Evolutionary conservation across 1,140 invertebrate species (phyloP), one percentile per base, ranked within the genome.

Genomic region (Paraescarpia echinospica): DNA sequence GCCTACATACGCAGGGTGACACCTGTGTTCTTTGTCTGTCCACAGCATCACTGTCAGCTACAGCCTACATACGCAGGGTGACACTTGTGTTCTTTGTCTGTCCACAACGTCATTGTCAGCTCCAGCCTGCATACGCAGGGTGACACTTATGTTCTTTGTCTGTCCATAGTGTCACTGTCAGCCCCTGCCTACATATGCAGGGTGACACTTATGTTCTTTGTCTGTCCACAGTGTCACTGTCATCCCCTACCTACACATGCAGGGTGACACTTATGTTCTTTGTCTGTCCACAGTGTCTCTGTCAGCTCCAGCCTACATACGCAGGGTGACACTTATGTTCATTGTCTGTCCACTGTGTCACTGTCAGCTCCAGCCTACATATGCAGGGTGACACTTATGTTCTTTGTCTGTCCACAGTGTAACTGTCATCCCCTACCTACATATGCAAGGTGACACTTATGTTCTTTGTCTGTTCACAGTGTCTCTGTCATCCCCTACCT

Each of bases 171-270:
- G 91, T 89, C 89, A 8, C 91, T 94, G 34, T 89, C 92, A n/a
- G 93, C 94, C 14, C 95, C 95, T 5, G 93, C 91, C 33, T 93
- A 94, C 27, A 95, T 92, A 91, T 91, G 93, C 51, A 94, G 89
- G 48, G 93, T 48, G 35, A 91, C 48, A 91, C 92, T 93, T n/a
- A 92, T 89, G 35, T 89, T 93, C 35, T 89, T 92, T n/a, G n/a
- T n/a, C n/a, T 77, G 59, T 77, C 59, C 22, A 27, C 93, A 95
- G 94, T 93, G 91, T 89, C 89, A 8, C 91, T 94, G 34, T 89
- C 92, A n/a, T 92, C 94, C 14, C 95, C 95, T 5, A 93, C 91
- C 33, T 93, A 94, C 27, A 95, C 92, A 91, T 91, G 93, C 51
- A 94, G 89, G 48, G 93, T 48, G 35, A 91, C 48, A 91, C 92